Conservation (phyloP, 2,113 vertebrate genomes). For the Paratilapia polleni region DNA sequence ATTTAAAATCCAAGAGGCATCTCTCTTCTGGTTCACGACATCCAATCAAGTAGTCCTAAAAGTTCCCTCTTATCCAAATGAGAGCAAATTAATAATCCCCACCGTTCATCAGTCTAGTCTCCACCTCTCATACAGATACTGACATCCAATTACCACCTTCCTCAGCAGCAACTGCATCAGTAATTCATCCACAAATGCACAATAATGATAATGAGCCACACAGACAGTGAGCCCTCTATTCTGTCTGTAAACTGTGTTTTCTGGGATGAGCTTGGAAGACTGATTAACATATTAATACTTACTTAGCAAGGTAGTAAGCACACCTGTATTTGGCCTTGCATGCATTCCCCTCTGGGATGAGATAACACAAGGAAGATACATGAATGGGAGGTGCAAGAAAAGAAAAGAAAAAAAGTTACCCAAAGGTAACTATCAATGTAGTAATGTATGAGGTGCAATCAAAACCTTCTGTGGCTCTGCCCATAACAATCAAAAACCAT, state of each 20-base stretch:
- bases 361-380: not conserved
- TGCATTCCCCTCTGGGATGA: rapidly evolving
- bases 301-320: not conserved
- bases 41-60: not conserved
- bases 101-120: not conserved
- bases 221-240: not conserved
- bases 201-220: not conserved
- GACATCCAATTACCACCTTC: not conserved
- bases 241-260: not conserved
- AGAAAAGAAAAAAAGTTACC: not conserved
- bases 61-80: not conserved
- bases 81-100: not conserved
- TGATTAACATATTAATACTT: not conserved
- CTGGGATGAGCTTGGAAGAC: not conserved
- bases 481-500: rapidly evolving
- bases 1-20: slow-evolving; percentile 12
- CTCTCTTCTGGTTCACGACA: not conserved
- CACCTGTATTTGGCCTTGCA: not conserved
- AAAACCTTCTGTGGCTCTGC: not conserved
- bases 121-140: not conserved
- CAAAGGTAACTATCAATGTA: not conserved
- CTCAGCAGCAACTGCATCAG: not conserved
- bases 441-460: not conserved
- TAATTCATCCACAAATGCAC: not conserved
- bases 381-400: rapidly evolving